Evolutionary conservation across 2,797 vertebrate genomes (phyloP).

Genomic region (Galaxias olidus): DNA sequence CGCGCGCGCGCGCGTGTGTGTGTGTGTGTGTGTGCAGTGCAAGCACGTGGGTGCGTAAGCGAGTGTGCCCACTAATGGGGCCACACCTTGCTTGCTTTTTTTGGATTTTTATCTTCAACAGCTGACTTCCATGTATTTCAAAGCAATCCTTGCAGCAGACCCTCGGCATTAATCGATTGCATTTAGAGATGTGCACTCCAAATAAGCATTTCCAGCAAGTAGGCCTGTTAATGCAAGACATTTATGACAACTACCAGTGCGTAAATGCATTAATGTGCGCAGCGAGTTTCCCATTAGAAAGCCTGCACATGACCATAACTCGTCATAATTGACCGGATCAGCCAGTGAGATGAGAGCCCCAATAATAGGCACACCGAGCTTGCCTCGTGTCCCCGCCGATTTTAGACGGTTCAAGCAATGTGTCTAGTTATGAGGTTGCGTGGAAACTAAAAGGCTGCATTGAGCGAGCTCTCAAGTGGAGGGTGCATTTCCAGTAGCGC

Average conservation of each 20-base stretch:
- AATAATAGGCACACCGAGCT: slow-evolving; percentile 23
- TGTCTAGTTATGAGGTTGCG: slow-evolving; percentile 67
- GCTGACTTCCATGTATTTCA: no score
- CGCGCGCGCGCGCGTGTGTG: neutral
- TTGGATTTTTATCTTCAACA: neutral
- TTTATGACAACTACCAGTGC: no score
- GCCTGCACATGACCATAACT: neutral
- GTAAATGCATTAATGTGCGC: neutral
- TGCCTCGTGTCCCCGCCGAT: slow-evolving; percentile 22
- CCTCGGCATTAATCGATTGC: no score
- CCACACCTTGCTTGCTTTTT: neutral
- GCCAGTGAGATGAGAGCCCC: slow-evolving; percentile 16
- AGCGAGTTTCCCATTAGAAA: neutral
- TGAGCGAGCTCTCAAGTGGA: slow-evolving; percentile 32
- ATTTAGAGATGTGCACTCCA: no score
- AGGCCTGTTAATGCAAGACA: no score
- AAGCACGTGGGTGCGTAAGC: neutral
- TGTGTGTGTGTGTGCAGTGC: neutral
- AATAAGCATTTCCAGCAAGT: no score
- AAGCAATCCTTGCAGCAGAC: no score
- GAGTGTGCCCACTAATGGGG: neutral
- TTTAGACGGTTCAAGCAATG: slow-evolving; percentile 40
- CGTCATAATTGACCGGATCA: slow-evolving; percentile 26
- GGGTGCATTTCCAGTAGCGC: slow-evolving; percentile 46
- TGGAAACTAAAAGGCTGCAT: slow-evolving; percentile 69